Conservation (phyloP, 1,140 invertebrate species). For the Zelostemma sp. region DNA sequence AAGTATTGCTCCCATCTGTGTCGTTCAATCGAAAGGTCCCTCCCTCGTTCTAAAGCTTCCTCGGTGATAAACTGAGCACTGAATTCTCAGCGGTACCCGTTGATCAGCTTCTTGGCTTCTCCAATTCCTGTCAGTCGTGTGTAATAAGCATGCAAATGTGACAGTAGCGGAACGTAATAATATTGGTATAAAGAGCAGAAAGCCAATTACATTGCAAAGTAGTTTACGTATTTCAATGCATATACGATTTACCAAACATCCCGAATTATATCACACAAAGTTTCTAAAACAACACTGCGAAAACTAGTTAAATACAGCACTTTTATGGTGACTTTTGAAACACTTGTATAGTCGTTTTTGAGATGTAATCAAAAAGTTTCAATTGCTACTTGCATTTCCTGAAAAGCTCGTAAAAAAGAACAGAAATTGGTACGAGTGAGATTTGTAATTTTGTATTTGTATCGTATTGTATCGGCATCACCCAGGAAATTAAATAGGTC, state of each 20-base stretch:
- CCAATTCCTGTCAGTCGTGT: constrained; percentile 21
- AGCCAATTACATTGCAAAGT: constrained; percentile 8
- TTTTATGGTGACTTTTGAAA: too few species aligned
- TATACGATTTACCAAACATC: neutral
- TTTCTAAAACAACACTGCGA: too few species aligned
- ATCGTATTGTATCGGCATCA: too few species aligned
- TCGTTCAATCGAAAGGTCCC: constrained; percentile 21
- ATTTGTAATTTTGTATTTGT: too few species aligned
- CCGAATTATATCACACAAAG: too few species aligned
- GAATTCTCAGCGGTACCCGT: constrained; percentile 28
- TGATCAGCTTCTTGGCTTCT: constrained; percentile 35
- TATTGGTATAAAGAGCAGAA: constrained; percentile 30
- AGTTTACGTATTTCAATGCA: constrained; percentile 31
- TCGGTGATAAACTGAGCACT: constrained; percentile 19
- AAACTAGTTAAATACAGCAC: too few species aligned
- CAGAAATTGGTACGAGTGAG: too few species aligned
- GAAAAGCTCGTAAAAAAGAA: too few species aligned
- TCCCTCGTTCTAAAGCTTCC: constrained; percentile 9
- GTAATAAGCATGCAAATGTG: constrained; percentile 20
- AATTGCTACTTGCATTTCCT: too few species aligned
- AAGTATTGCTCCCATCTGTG: constrained; percentile 29
- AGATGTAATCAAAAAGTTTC: too few species aligned
- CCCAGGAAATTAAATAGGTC: too few species aligned
- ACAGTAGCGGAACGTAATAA: constrained; percentile 25
- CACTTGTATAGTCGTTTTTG: too few species aligned